These are phyloP conservation scores for Taenaris catops DNA, from an alignment of 2,888 invertebrate genomes.

Conservation along the genomic window DNA sequence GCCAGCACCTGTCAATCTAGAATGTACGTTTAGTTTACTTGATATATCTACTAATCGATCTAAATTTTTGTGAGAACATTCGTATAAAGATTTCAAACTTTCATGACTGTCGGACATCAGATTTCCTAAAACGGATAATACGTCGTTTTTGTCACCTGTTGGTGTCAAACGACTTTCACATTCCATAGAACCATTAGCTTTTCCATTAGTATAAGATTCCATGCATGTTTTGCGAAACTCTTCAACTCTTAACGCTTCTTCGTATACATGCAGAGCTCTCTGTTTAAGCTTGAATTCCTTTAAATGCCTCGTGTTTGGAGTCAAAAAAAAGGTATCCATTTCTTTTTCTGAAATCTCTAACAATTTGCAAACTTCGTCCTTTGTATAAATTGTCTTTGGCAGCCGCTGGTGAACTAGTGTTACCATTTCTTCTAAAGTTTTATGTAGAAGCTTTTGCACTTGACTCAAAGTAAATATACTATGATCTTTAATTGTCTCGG, in stretches of 20 bases:
- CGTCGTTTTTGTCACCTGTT: constrained; percentile 37
- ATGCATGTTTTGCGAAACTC: constrained; percentile 85
- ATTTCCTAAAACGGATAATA: constrained; percentile 82
- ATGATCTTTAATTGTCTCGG: constrained; percentile 79
- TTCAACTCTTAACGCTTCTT: constrained; percentile 93
- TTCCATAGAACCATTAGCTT: constrained; percentile 34
- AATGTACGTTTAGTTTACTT: constrained; percentile 84
- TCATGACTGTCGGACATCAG: constrained; percentile 95
- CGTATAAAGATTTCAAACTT: constrained; percentile 91
- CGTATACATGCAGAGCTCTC: constrained; percentile 93
- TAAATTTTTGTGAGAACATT: constrained; percentile 94
- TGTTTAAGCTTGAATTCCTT: constrained; percentile 89
- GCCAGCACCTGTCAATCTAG: constrained; percentile 98
- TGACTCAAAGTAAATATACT: constrained; percentile 84
- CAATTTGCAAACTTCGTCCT: constrained; percentile 82
- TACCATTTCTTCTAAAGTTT: constrained; percentile 85
- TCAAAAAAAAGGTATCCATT: constrained; percentile 70
- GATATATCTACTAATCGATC: constrained; percentile 90
- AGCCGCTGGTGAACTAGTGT: constrained; percentile 82
- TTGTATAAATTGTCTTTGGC: constrained; percentile 83
- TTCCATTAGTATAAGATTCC: constrained; percentile 42
- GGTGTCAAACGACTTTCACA: constrained; percentile 29
- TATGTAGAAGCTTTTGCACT: constrained; percentile 83
- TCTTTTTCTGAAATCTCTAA: constrained; percentile 80
- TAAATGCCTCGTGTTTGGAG: constrained; percentile 81